Evolutionary conservation across 2,888 invertebrate species (phyloP).

Genomic region (Sesamia inferens): DNA sequence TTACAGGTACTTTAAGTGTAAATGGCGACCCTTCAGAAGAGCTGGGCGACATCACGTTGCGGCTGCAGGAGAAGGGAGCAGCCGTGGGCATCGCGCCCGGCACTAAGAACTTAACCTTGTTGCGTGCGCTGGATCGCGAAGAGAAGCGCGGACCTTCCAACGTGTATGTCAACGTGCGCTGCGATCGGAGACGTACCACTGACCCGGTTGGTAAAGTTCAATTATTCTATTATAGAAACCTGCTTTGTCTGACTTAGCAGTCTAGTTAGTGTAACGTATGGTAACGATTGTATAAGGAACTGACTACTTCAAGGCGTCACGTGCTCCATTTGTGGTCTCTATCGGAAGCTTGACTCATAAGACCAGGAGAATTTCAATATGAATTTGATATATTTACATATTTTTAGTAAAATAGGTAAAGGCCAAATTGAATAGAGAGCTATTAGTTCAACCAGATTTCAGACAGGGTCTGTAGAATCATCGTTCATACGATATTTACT

Average conservation of each 20-base stretch:
- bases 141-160: conserved; percentile 95
- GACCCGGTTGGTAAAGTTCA: conserved; percentile 91
- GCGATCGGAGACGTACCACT: conserved; percentile 93
- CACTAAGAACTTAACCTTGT: conserved; percentile 94
- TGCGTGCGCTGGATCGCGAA: conserved; percentile 95
- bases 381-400: neutral
- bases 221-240: neutral
- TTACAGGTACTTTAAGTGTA: conserved; percentile 92
- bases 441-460: neutral
- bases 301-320: neutral
- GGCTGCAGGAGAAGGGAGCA: conserved; percentile 94
- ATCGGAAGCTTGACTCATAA: neutral
- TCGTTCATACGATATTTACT: neutral
- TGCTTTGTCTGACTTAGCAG: conserved; percentile 4
- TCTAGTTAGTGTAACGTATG: neutral
- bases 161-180: conserved; percentile 96
- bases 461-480: neutral
- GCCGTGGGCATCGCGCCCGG: conserved; percentile 94
- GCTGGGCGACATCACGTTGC: conserved; percentile 93
- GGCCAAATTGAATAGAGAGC: neutral
- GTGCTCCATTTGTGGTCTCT: neutral
- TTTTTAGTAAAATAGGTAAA: neutral
- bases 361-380: neutral
- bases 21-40: conserved; percentile 94
- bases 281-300: neutral